A percentile compares a stretch with the other conserved stretches of the same genome.
These are phyloP conservation scores for Cerceris rybyensis DNA, from an alignment of 2,888 invertebrate species.

Conservation along the genomic window DNA sequence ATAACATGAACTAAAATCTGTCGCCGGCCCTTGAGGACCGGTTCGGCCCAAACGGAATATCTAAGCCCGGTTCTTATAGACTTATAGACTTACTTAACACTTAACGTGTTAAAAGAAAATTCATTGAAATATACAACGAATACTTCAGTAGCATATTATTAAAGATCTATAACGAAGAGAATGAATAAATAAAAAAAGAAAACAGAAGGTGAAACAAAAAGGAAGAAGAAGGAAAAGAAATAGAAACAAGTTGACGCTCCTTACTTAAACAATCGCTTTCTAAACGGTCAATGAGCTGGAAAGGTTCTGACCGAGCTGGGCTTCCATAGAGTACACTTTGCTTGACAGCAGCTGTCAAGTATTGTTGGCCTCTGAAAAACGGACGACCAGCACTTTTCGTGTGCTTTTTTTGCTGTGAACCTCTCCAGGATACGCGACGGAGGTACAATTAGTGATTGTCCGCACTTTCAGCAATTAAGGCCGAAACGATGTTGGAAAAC, in stretches of 20 bases:
- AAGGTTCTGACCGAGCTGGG: conserved; percentile 29
- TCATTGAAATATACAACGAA: no score
- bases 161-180: no score
- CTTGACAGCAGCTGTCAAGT: conserved; percentile 34
- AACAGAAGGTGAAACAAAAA: neutral
- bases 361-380: conserved; percentile 51
- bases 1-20: no score
- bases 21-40: no score
- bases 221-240: conserved; percentile 1
- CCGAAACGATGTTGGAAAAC: conserved; percentile 43
- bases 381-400: conserved; percentile 36
- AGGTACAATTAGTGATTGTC: conserved; percentile 53
- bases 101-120: no score
- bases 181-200: no score
- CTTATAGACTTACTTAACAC: no score
- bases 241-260: conserved; percentile 27
- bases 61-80: no score
- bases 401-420: conserved; percentile 31
- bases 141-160: no score
- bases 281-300: conserved; percentile 47
- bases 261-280: conserved; percentile 35
- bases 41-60: no score
- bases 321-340: conserved; percentile 37
- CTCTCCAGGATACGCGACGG: conserved; percentile 26
- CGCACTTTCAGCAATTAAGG: conserved; percentile 45